Percentiles rank a stretch among this genome's conserved stretches.
These are phyloP conservation scores for Hylomyscus alleni DNA, from an alignment of 2,797 vertebrate species.

Conservation along the genomic window DNA sequence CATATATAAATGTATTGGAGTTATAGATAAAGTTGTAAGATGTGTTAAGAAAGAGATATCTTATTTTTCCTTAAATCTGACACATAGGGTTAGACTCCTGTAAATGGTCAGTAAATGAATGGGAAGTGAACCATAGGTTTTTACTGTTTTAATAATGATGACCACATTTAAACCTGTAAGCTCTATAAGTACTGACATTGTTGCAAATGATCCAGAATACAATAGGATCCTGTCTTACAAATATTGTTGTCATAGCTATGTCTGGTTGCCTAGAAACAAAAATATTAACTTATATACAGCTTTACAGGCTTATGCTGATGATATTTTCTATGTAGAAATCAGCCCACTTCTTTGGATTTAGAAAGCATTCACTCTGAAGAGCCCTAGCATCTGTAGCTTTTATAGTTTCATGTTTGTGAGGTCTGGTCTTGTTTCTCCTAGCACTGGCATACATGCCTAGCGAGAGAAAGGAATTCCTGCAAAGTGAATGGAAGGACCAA, in stretches of 20 bases:
- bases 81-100: neutral
- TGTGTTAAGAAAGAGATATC: neutral
- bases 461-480: neutral
- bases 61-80: neutral
- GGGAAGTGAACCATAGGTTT: neutral
- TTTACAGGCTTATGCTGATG: slow-evolving; percentile 4
- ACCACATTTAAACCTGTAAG: slow-evolving; percentile 54
- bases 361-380: slow-evolving; percentile 6
- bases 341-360: slow-evolving; percentile 47
- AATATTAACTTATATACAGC: slow-evolving; percentile 38
- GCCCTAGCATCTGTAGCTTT: neutral
- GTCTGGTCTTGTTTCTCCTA: neutral
- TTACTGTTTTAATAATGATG: neutral
- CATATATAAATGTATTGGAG: neutral
- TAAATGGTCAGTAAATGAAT: slow-evolving; percentile 2
- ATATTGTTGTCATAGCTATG: slow-evolving; percentile 60
- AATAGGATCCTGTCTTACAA: slow-evolving; percentile 49
- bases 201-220: slow-evolving; percentile 53
- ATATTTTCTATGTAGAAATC: slow-evolving; percentile 68
- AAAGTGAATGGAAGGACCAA: neutral
- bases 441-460: neutral
- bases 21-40: slow-evolving; percentile 2
- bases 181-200: slow-evolving; percentile 40
- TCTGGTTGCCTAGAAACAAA: slow-evolving; percentile 77
- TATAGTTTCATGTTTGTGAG: neutral